phyloP scores from a whole-genome alignment of 2,797 vertebrate genomes.

The Morus bassanus region DNA sequence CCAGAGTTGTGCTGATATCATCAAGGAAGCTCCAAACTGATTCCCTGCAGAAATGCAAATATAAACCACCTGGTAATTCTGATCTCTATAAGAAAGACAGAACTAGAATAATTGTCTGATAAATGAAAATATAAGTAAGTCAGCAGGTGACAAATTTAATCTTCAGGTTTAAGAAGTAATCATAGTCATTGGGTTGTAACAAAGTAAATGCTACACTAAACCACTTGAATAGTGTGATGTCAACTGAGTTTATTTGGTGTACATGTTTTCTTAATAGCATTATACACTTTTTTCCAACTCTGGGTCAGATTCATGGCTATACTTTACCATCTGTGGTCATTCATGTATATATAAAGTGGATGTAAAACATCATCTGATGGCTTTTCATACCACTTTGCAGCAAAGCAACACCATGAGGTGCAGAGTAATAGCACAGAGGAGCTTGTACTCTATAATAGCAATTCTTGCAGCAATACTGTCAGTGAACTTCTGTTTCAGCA shows the following conservation, averaged over 20 bases:
- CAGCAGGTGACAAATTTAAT: background rate
- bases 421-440: background rate
- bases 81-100: background rate
- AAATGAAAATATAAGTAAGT: background rate
- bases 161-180: background rate
- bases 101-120: background rate
- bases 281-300: background rate
- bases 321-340: background rate
- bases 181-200: background rate
- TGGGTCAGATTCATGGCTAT: background rate
- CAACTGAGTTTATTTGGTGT: background rate
- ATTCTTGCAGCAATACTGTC: background rate
- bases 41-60: background rate
- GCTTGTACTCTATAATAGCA: background rate
- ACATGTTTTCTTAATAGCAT: background rate
- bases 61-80: background rate
- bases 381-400: background rate
- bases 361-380: background rate
- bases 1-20: background rate
- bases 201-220: background rate
- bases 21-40: background rate
- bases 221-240: background rate
- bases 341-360: background rate
- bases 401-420: background rate
- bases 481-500: background rate